These are phyloP conservation scores for Temnothorax ravouxi DNA, from an alignment of 2,888 invertebrate species.

Conservation along the genomic window DNA sequence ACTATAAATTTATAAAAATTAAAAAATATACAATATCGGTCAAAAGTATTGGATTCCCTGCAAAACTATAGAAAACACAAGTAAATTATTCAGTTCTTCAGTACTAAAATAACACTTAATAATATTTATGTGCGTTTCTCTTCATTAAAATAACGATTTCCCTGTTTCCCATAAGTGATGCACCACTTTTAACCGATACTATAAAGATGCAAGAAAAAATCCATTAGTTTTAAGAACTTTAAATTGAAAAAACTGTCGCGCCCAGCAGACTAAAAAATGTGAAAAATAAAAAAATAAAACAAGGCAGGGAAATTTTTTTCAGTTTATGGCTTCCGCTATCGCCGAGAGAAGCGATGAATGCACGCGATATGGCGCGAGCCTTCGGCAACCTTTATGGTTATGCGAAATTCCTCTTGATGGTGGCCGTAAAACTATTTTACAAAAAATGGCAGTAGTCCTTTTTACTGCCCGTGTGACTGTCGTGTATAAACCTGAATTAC, in stretches of 20 bases:
- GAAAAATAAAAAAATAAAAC: slow-evolving; percentile 4
- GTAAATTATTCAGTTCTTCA: neutral
- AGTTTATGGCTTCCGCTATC: slow-evolving; percentile 75
- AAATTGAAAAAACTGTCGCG: neutral
- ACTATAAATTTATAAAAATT: neutral
- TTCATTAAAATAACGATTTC: neutral
- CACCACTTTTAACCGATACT: neutral
- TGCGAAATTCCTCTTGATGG: slow-evolving; percentile 83
- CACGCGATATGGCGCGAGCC: slow-evolving; percentile 72
- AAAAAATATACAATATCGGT: neutral
- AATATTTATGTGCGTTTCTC: neutral
- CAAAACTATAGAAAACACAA: neutral
- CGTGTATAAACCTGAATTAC: slow-evolving; percentile 82
- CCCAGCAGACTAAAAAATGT: neutral
- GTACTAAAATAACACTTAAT: neutral
- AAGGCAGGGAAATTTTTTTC: slow-evolving; percentile 29
- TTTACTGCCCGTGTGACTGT: slow-evolving; percentile 77
- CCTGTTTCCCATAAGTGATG: neutral
- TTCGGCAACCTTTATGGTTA: slow-evolving; percentile 81
- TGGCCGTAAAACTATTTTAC: slow-evolving; percentile 86
- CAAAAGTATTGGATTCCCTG: neutral
- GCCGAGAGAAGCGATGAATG: slow-evolving; percentile 67
- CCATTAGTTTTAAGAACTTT: neutral
- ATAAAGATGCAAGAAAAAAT: neutral
- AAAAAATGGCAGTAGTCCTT: slow-evolving; percentile 82